These are phyloP conservation scores for Delichon dasypus DNA, from an alignment of 2,797 vertebrate genomes.

Conservation along the genomic window DNA sequence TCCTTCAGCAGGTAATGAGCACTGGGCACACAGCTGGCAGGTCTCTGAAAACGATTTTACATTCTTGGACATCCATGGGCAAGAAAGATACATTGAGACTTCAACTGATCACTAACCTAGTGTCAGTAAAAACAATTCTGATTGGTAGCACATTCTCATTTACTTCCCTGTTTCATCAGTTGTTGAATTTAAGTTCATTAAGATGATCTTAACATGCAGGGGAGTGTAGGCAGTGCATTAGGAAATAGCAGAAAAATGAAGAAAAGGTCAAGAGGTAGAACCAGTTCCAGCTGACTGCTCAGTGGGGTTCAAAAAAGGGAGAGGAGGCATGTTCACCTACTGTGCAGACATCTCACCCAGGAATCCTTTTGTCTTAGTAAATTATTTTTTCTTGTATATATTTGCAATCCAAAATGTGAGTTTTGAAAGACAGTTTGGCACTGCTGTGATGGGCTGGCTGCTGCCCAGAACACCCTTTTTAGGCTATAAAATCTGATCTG, in stretches of 20 bases:
- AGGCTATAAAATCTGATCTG: not conserved
- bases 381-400: not conserved
- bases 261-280: not conserved
- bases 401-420: not conserved
- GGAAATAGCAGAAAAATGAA: not conserved
- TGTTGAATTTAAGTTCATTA: not conserved
- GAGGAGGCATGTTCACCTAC: not conserved
- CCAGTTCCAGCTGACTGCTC: not conserved
- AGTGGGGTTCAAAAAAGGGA: not conserved
- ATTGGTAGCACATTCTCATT: not conserved
- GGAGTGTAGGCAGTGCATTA: not conserved
- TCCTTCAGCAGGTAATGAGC: not conserved
- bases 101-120: not conserved
- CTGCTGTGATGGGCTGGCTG: not conserved
- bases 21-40: not conserved
- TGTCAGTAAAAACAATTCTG: not conserved
- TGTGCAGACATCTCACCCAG: not conserved
- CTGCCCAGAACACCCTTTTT: not conserved
- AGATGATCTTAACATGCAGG: not conserved
- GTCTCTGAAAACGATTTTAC: not conserved
- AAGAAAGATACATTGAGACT: not conserved
- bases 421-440: conserved; percentile 7
- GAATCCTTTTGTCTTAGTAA: not conserved
- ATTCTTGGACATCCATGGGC: not conserved
- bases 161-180: not conserved